phyloP scores from a whole-genome alignment of 2,888 invertebrate species.

The Dilophus febrilis region DNA sequence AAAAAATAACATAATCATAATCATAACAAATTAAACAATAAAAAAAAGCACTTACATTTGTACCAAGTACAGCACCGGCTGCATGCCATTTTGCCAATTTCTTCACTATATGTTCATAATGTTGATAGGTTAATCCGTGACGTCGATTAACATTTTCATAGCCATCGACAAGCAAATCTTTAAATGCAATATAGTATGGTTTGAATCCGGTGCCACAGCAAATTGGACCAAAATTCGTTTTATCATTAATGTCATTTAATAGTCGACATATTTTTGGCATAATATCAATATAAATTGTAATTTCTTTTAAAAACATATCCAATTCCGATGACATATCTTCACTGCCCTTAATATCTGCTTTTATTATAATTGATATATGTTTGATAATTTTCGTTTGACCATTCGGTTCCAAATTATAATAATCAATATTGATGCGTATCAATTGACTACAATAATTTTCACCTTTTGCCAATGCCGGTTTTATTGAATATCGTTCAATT shows the following conservation, averaged over 20 bases:
- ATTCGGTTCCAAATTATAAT: not conserved
- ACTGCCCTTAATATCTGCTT: not conserved
- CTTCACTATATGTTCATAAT: not conserved
- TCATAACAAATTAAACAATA: too few relatives aligned
- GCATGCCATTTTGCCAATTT: slow-evolving; percentile 2
- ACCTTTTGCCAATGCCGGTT: not conserved
- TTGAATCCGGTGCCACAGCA: not conserved
- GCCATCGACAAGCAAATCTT: not conserved
- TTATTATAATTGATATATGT: not conserved
- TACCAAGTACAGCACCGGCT: not conserved
- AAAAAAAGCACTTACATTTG: not conserved
- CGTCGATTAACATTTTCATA: not conserved
- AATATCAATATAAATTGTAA: slow-evolving; percentile 24
- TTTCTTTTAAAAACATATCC: slow-evolving; percentile 14
- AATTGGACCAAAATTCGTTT: slow-evolving; percentile 22
- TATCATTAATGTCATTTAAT: slow-evolving; percentile 22
- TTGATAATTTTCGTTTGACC: not conserved
- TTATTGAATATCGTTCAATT: not conserved
- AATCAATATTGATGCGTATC: not conserved
- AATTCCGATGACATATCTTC: not conserved
- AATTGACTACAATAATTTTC: not conserved
- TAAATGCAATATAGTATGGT: not conserved
- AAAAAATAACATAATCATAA: too few relatives aligned
- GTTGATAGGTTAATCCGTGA: not conserved
- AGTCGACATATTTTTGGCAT: slow-evolving; percentile 22